Percentiles rank a stretch among this genome's conserved stretches.
Evolutionary conservation across 2,797 vertebrate species (phyloP).

Genomic region (Eleutherodactylus coqui): DNA sequence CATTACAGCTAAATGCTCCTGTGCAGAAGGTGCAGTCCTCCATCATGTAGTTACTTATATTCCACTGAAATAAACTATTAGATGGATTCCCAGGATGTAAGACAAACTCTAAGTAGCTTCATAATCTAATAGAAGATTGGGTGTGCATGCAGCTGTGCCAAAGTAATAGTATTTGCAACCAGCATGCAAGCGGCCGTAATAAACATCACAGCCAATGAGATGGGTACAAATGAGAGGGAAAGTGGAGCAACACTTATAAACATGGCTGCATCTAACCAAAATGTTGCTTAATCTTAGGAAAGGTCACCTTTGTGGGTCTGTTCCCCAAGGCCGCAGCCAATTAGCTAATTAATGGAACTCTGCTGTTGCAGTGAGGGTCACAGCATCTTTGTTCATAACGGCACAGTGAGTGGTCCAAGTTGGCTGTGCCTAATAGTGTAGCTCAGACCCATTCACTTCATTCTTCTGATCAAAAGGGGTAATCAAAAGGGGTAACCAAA

Average conservation of each 20-base stretch:
- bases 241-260: background rate
- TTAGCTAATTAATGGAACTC: no score
- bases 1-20: constrained; percentile 65
- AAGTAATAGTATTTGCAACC: background rate
- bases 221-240: background rate
- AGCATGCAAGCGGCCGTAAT: background rate
- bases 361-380: no score
- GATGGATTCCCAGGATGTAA: constrained; percentile 2
- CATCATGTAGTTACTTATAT: constrained; percentile 54
- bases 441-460: no score
- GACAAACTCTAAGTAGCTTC: background rate
- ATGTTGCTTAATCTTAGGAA: no score
- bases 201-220: background rate
- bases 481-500: no score
- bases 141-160: background rate
- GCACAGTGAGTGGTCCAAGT: no score
- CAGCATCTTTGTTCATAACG: no score
- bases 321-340: no score
- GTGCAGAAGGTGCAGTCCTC: constrained; percentile 64
- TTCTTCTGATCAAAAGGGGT: no score
- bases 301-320: no score
- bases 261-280: no score
- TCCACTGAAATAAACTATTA: constrained; percentile 62
- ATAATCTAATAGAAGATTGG: background rate
- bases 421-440: no score